Percentiles rank a stretch among this genome's conserved stretches.
These are phyloP conservation scores for Thripadectes ignobilis DNA, from an alignment of 2,797 vertebrate genomes.

Conservation along the genomic window DNA sequence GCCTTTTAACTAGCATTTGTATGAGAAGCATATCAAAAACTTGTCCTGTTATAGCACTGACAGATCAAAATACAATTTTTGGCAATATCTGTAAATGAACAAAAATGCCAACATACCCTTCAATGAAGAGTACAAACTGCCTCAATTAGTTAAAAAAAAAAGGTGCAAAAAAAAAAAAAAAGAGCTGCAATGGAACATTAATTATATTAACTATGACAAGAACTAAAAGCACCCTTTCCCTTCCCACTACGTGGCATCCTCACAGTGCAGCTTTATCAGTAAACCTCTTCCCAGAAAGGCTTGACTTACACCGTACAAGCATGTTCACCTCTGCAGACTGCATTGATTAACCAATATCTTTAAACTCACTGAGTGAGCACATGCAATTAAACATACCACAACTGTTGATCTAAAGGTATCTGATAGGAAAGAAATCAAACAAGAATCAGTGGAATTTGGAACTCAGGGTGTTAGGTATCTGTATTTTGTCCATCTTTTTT, in stretches of 20 bases:
- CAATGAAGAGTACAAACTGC: neutral
- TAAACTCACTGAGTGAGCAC: neutral
- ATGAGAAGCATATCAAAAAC: constrained; percentile 17
- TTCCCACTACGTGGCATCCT: neutral
- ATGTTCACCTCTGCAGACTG: neutral
- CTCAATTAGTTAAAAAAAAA: neutral
- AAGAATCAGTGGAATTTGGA: neutral
- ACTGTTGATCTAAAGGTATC: neutral
- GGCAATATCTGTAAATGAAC: constrained; percentile 7
- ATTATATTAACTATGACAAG: neutral
- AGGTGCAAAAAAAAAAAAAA: neutral
- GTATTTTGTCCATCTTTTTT: neutral
- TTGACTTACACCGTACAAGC: neutral
- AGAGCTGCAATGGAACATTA: neutral
- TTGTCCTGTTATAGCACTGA: neutral
- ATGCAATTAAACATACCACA: neutral
- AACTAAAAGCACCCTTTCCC: neutral
- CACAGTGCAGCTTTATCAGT: neutral
- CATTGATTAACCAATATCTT: neutral
- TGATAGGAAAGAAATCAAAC: neutral
- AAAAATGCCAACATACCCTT: neutral
- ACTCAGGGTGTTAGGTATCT: neutral
- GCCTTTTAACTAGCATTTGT: constrained; percentile 2
- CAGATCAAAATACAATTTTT: constrained; percentile 22
- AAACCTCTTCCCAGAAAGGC: neutral